Evolutionary conservation across 2,797 vertebrate species (phyloP).

Genomic region (Sebastes itinus): DNA sequence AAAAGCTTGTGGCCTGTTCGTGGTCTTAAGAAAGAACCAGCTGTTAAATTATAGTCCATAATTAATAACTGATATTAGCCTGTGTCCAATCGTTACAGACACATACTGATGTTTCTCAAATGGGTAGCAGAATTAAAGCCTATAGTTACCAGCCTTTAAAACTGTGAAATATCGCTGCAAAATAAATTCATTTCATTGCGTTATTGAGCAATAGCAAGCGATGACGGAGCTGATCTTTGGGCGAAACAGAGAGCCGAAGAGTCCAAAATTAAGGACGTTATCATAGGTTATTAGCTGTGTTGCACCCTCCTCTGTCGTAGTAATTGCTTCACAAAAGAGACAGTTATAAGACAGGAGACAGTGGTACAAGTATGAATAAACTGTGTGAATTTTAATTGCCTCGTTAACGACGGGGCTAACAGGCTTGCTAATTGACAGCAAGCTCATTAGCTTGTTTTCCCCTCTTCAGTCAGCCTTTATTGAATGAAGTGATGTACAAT

Average conservation of each 20-base stretch:
- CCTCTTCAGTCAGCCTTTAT: not conserved
- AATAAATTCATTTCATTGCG: not conserved
- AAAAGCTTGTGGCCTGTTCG: constrained; percentile 9
- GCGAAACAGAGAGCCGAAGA: not conserved
- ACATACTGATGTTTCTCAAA: not conserved
- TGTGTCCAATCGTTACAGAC: not conserved
- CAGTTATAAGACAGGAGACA: not conserved
- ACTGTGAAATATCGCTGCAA: fast-evolving
- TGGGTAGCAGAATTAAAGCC: not conserved
- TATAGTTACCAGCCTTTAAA: not conserved
- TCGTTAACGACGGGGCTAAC: not conserved
- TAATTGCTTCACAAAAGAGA: not conserved
- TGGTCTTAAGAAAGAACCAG: not conserved
- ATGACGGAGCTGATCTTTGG: not conserved
- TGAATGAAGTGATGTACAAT: not conserved
- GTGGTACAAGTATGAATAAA: not conserved
- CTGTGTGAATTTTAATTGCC: not conserved
- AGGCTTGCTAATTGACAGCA: too few relatives aligned
- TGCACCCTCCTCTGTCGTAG: not conserved
- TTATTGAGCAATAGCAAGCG: not conserved
- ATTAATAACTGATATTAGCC: not conserved
- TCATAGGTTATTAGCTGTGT: not conserved
- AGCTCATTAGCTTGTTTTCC: not conserved
- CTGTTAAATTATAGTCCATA: not conserved
- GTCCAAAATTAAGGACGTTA: not conserved